phyloP scores from a whole-genome alignment of 2,888 invertebrate species.

The Trissolcus brochymenae region DNA sequence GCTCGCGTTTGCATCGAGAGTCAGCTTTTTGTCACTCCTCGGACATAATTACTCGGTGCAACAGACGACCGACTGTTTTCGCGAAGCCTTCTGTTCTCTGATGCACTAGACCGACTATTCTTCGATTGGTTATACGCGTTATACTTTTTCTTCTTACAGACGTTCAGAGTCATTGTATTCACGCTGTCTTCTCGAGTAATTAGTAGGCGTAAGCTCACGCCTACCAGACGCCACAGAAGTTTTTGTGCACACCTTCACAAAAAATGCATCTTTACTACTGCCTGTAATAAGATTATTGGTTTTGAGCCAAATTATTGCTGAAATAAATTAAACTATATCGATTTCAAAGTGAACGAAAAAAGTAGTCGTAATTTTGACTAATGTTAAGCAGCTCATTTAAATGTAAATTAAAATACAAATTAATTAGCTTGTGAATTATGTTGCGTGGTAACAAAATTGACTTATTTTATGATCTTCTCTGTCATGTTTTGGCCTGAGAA shows the following conservation, averaged over 20 bases:
- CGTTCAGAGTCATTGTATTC: constrained; percentile 48
- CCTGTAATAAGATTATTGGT: constrained; percentile 47
- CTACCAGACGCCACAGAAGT: constrained; percentile 69
- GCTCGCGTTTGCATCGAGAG: constrained; percentile 75
- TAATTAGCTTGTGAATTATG: too few species aligned
- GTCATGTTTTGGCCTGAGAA: background rate
- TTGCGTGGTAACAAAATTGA: too few species aligned
- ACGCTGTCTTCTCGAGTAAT: constrained; percentile 72
- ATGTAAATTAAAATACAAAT: background rate
- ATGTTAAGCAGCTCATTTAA: background rate
- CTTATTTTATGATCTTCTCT: too few species aligned
- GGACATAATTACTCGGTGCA: constrained; percentile 68
- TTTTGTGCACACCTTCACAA: constrained; percentile 24
- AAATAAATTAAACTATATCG: constrained; percentile 13
- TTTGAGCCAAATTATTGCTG: constrained; percentile 11
- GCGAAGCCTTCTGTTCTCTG: constrained; percentile 44
- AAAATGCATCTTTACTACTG: constrained; percentile 30
- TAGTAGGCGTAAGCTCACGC: constrained; percentile 75
- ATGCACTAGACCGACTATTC: constrained; percentile 54
- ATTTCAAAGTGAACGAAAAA: constrained; percentile 11
- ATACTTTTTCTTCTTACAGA: constrained; percentile 71
- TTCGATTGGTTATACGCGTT: constrained; percentile 73
- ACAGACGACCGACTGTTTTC: constrained; percentile 62
- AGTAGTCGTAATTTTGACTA: background rate
- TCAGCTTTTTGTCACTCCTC: constrained; percentile 75